Conservation (phyloP, 1,140 invertebrate species). For the Stegodyphus dumicola region DNA sequence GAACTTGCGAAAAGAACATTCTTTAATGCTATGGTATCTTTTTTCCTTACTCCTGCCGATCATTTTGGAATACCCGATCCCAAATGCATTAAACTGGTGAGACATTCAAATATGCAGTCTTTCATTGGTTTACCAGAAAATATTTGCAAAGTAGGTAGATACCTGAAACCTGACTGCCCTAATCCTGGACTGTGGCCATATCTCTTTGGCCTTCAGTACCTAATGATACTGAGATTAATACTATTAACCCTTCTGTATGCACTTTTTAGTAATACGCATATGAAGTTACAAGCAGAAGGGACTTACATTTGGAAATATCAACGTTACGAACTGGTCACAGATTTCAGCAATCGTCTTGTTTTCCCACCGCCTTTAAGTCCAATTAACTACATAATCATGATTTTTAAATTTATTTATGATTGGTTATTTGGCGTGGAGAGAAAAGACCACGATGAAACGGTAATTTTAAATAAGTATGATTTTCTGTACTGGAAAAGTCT, state of each 20-base stretch:
- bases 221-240: constrained; percentile 68
- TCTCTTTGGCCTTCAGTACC: constrained; percentile 67
- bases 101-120: neutral
- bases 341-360: constrained; percentile 66
- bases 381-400: neutral
- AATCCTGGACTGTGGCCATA: constrained; percentile 67
- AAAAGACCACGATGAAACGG: neutral
- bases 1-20: constrained; percentile 65
- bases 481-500: constrained; percentile 33
- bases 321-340: constrained; percentile 67
- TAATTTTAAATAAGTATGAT: constrained; percentile 11
- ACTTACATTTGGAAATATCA: constrained; percentile 69
- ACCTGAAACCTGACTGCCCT: constrained; percentile 64
- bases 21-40: constrained; percentile 65
- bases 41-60: constrained; percentile 68
- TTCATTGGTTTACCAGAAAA: constrained; percentile 19
- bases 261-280: constrained; percentile 68
- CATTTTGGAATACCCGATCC: constrained; percentile 64
- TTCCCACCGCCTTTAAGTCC: constrained; percentile 22
- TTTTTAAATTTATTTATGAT: neutral
- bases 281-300: constrained; percentile 65
- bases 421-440: neutral
- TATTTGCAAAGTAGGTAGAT: constrained; percentile 28
- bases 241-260: constrained; percentile 68
- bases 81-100: constrained; percentile 2